phyloP scores from a whole-genome alignment of 2,113 vertebrate genomes.

The Ammodytes marinus region DNA sequence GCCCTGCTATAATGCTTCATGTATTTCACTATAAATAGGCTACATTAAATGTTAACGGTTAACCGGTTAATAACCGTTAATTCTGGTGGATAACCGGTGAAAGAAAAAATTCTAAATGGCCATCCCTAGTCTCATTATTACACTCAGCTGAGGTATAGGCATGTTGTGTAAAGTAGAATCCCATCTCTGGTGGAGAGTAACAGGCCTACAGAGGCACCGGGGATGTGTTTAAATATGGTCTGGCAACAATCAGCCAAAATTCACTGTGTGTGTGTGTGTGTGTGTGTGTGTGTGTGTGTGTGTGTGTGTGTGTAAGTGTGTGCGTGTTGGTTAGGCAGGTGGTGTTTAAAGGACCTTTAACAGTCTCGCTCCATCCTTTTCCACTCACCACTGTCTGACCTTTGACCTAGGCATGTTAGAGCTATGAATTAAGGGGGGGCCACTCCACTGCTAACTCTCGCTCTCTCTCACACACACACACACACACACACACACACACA shows the following conservation, averaged over 20 bases:
- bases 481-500: constrained; percentile 11
- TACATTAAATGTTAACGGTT: no score
- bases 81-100: no score
- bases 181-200: constrained; percentile 55
- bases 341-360: constrained; percentile 78
- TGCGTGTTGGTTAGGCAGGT: constrained; percentile 67
- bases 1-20: no score
- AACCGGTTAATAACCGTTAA: no score
- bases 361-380: constrained; percentile 80
- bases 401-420: constrained; percentile 83
- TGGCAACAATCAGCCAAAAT: constrained; percentile 83
- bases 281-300: constrained; percentile 15
- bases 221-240: constrained; percentile 77
- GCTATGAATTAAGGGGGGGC: constrained; percentile 83
- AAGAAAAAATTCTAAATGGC: no score
- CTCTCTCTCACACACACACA: constrained; percentile 6
- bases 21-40: no score
- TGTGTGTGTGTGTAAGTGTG: constrained; percentile 16
- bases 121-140: constrained; percentile 12
- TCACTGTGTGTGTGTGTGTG: constrained; percentile 32
- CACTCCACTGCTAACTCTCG: constrained; percentile 37
- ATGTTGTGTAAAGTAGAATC: constrained; percentile 47
- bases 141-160: constrained; percentile 29
- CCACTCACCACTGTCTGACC: constrained; percentile 79
- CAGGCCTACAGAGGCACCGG: constrained; percentile 58